Conservation (phyloP, 2,888 invertebrate species). For the Hoplodrina blanda region DNA sequence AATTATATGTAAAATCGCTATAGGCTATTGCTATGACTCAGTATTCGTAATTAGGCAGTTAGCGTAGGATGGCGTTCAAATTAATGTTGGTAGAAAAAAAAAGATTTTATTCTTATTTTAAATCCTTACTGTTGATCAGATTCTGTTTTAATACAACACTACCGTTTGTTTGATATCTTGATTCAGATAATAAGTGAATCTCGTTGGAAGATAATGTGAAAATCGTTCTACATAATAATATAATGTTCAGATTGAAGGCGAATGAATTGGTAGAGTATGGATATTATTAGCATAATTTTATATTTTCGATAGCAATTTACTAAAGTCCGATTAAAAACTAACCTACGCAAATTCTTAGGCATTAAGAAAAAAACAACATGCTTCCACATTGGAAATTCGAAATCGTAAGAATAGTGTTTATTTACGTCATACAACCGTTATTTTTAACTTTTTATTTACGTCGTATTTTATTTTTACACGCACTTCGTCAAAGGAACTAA, state of each 20-base stretch:
- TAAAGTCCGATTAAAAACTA: not conserved
- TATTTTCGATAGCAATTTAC: not conserved
- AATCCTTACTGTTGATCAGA: not conserved
- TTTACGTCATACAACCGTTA: constrained; percentile 51
- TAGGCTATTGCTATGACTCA: constrained; percentile 37
- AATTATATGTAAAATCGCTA: constrained; percentile 39
- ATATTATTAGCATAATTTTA: not conserved
- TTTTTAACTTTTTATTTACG: constrained; percentile 55
- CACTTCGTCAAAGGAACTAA: constrained; percentile 44
- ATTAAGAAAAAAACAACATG: not conserved
- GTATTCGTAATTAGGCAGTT: constrained; percentile 22
- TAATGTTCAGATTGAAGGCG: constrained; percentile 21
- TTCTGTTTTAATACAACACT: constrained; percentile 17
- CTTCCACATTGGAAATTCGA: constrained; percentile 45
- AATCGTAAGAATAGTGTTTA: constrained; percentile 32
- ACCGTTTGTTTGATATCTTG: constrained; percentile 11
- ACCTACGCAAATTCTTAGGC: not conserved
- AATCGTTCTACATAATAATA: not conserved
- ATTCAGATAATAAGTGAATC: too few species aligned
- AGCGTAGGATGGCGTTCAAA: constrained; percentile 28
- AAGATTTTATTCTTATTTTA: not conserved
- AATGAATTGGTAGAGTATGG: not conserved
- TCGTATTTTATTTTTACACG: constrained; percentile 49
- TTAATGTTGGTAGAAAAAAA: not conserved
- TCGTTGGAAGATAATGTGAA: too few species aligned